These are phyloP conservation scores for Sylvilagus bachmani DNA, from an alignment of 2,113 vertebrate genomes.

Conservation along the genomic window DNA sequence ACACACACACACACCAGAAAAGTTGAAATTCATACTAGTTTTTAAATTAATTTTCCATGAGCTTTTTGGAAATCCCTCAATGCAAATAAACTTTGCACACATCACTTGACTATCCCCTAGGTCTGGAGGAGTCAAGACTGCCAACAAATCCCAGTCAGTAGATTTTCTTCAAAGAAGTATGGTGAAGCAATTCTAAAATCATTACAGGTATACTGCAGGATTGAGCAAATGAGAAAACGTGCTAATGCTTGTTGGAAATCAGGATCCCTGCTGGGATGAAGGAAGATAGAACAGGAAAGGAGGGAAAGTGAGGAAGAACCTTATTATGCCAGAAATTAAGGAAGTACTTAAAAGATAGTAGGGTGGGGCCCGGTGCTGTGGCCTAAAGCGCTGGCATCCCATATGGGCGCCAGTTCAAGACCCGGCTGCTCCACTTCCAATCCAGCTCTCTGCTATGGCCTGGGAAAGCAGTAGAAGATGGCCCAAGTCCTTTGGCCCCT, in stretches of 20 bases:
- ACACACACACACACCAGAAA: no score
- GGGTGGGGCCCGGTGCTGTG: no score
- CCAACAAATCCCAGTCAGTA: not conserved
- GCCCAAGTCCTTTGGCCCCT: no score
- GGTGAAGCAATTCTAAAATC: constrained; percentile 38
- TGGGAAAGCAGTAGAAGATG: no score
- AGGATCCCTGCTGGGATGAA: not conserved
- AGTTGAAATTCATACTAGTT: no score
- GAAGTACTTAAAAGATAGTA: no score
- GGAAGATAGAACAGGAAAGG: not conserved
- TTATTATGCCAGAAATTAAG: constrained; percentile 29
- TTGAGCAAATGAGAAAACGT: constrained; percentile 30
- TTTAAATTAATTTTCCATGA: no score
- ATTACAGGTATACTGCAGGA: not conserved
- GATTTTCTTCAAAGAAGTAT: no score
- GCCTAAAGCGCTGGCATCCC: no score
- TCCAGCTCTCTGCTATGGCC: no score
- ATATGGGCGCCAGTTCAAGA: no score
- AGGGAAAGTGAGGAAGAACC: not conserved
- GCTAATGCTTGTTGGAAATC: not conserved
- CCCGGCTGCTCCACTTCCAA: no score
- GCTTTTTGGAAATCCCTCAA: not conserved
- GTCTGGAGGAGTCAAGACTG: not conserved
- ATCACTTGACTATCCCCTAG: not conserved
- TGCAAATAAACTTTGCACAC: not conserved